A percentile compares a stretch with the other conserved stretches of the same genome.
These are phyloP conservation scores for Potamilus streckersoni DNA, from an alignment of 1,140 invertebrate species.

Conservation along the genomic window DNA sequence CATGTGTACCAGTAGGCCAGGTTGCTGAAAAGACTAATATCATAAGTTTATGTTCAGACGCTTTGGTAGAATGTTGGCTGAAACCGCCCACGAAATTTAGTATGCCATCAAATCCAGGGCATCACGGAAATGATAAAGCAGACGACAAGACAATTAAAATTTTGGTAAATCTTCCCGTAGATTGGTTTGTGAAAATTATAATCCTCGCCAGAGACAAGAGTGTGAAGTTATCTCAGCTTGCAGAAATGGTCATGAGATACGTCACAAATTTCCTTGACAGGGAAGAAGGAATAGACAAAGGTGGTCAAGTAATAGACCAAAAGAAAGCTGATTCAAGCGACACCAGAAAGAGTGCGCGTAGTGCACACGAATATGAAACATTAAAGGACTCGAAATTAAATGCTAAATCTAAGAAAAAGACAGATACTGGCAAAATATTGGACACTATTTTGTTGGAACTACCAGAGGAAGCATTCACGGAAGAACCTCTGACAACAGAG, in stretches of 20 bases:
- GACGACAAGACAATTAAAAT: conserved; percentile 35
- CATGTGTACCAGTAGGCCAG: conserved; percentile 47
- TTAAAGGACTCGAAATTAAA: conserved; percentile 23
- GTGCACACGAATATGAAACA: conserved; percentile 13
- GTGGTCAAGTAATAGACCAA: conserved; percentile 10
- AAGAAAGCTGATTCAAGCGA: conserved; percentile 18
- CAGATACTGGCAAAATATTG: conserved; percentile 43
- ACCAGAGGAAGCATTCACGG: conserved; percentile 52
- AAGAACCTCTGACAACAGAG: conserved; percentile 51
- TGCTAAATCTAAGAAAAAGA: conserved; percentile 25
- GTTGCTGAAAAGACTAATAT: conserved; percentile 56
- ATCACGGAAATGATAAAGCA: conserved; percentile 21
- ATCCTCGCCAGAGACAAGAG: conserved; percentile 44
- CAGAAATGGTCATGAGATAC: conserved; percentile 49
- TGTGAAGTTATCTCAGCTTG: conserved; percentile 41
- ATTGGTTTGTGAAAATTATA: conserved; percentile 55
- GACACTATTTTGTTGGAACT: conserved; percentile 52
- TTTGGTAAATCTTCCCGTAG: conserved; percentile 46
- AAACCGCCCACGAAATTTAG: conserved; percentile 53
- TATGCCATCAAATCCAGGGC: conserved; percentile 38
- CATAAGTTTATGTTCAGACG: conserved; percentile 49
- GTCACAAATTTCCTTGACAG: conserved; percentile 41
- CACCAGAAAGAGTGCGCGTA: conserved; percentile 10
- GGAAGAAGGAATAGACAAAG: conserved; percentile 29
- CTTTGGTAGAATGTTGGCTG: conserved; percentile 60